A percentile compares a stretch with the other conserved stretches of the same genome.
phyloP scores from a whole-genome alignment of 2,113 vertebrate species.

The Circaetus cinerascens region DNA sequence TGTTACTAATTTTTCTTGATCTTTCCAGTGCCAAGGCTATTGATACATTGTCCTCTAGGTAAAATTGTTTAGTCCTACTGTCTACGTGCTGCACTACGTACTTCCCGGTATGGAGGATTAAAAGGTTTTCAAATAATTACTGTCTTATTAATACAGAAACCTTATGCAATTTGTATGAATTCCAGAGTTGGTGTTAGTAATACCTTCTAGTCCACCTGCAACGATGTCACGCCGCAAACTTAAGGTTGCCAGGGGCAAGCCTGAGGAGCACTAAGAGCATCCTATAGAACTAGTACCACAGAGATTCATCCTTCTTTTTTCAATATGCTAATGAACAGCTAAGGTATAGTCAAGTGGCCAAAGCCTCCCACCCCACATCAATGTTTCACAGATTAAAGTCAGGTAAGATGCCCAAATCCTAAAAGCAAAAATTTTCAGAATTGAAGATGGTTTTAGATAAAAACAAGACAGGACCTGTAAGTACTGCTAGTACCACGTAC shows the following conservation, averaged over 20 bases:
- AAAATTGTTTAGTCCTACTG: not conserved
- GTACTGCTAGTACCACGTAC: not conserved
- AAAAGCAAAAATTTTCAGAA: not conserved
- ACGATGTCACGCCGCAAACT: accelerated
- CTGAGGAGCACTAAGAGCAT: not conserved
- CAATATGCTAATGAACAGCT: not conserved
- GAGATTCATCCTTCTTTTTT: not conserved
- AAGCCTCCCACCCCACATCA: not conserved
- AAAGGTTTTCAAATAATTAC: not conserved
- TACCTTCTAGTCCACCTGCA: not conserved
- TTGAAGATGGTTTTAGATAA: not conserved
- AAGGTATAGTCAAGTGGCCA: not conserved
- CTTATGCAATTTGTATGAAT: not conserved
- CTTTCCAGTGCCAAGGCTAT: not conserved
- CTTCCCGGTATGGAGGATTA: not conserved
- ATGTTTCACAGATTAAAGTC: not conserved
- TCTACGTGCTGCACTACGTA: accelerated
- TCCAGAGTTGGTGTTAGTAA: not conserved
- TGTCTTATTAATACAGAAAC: not conserved
- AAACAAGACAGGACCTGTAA: not conserved
- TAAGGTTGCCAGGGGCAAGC: no score
- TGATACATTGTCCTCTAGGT: not conserved
- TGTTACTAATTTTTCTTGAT: not conserved
- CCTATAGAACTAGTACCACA: not conserved
- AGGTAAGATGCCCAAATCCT: not conserved